Conservation (phyloP, 2,113 vertebrate species). For the Mastomys coucha region DNA sequence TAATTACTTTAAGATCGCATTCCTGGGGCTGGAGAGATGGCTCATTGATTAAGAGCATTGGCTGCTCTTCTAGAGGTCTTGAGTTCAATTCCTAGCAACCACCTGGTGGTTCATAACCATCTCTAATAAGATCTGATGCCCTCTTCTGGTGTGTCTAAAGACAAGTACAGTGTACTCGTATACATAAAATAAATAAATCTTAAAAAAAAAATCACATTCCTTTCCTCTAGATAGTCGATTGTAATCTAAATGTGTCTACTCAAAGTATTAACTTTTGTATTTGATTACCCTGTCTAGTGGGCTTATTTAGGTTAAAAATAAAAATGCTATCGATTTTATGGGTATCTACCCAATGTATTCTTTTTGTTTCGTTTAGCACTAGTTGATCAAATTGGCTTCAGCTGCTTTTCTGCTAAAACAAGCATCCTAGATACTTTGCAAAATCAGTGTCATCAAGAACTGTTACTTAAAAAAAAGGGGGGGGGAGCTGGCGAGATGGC, state of each 20-base stretch:
- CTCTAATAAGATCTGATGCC: too few relatives aligned
- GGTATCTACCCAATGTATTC: not conserved
- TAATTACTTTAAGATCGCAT: not conserved
- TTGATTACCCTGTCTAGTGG: not conserved
- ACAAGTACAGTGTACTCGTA: too few relatives aligned
- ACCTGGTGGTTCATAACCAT: too few relatives aligned
- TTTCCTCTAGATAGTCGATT: not conserved
- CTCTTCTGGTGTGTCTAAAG: too few relatives aligned
- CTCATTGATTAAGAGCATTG: too few relatives aligned
- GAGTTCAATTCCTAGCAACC: too few relatives aligned
- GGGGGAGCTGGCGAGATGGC: too few relatives aligned
- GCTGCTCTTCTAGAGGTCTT: too few relatives aligned
- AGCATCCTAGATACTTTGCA: not conserved
- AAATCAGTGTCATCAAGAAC: not conserved
- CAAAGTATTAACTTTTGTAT: not conserved
- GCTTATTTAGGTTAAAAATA: not conserved
- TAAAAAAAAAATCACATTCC: not conserved
- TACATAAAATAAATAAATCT: too few relatives aligned
- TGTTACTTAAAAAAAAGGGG: not conserved
- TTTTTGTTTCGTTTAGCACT: not conserved
- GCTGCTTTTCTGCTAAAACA: not conserved
- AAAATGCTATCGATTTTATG: not conserved
- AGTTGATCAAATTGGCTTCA: not conserved
- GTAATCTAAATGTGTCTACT: not conserved
- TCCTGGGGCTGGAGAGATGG: not conserved